A percentile compares a stretch with the other conserved stretches of the same genome.
Evolutionary conservation across 30 jellyfish, hydroid and myxozoan genomes (phyloP).

Genomic region (Haliclystus octoradiatus): DNA sequence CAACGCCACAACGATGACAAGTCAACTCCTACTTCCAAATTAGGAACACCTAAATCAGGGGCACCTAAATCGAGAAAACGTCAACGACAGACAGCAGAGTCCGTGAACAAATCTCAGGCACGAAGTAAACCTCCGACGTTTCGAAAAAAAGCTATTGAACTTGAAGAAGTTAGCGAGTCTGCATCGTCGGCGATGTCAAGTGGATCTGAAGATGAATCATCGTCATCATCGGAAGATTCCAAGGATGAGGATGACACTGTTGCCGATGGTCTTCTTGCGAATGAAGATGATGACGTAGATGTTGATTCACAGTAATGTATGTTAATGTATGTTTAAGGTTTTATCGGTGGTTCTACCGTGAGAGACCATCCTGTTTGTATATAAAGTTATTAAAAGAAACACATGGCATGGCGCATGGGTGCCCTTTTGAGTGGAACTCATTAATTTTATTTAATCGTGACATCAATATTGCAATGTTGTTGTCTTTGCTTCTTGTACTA

Average conservation of each 20-base stretch:
- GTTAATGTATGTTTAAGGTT: too few species aligned
- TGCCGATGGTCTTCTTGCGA: slow-evolving; percentile 7
- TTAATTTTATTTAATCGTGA: too few species aligned
- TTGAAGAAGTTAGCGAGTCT: not conserved
- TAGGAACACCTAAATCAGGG: slow-evolving; percentile 1
- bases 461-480: too few species aligned
- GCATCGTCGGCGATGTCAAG: not conserved
- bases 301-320: too few species aligned
- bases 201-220: not conserved
- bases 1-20: slow-evolving; percentile 1
- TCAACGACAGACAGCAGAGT: not conserved
- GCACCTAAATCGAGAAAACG: not conserved
- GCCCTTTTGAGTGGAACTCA: too few species aligned
- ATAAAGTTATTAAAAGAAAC: too few species aligned
- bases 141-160: not conserved
- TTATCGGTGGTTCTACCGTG: too few species aligned
- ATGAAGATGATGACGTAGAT: slow-evolving; percentile 24
- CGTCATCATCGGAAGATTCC: not conserved
- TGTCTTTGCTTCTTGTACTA: too few species aligned
- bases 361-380: too few species aligned
- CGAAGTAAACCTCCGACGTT: not conserved
- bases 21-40: not conserved
- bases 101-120: slow-evolving; percentile 7
- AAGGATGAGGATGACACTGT: slow-evolving; percentile 20
- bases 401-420: too few species aligned